Conservation (phyloP, 2,797 vertebrate species). For the Fistularia tabacaria region DNA sequence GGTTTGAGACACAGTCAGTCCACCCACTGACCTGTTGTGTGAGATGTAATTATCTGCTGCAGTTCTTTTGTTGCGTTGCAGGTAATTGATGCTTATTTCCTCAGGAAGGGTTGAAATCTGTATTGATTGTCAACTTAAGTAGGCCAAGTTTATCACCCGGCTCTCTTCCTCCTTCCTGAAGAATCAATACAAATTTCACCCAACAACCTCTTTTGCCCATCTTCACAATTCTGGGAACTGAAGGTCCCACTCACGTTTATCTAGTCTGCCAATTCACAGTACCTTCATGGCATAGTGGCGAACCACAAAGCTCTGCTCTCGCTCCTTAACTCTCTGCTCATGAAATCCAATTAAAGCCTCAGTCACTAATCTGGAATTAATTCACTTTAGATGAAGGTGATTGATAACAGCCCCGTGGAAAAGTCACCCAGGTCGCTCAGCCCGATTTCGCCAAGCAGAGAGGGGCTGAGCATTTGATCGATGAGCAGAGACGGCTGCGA, state of each 20-base stretch:
- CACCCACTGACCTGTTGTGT: constrained; percentile 69
- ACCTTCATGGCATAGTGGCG: constrained; percentile 25
- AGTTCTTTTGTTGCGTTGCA: constrained; percentile 64
- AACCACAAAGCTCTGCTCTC: constrained; percentile 39
- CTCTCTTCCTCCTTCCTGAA: constrained; percentile 70
- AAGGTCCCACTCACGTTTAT: constrained; percentile 58
- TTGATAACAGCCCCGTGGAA: constrained; percentile 61
- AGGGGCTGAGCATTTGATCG: not conserved
- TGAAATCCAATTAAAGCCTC: constrained; percentile 67
- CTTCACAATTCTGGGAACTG: constrained; percentile 64
- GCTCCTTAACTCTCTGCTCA: constrained; percentile 51
- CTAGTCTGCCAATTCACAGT: constrained; percentile 62
- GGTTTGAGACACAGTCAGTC: constrained; percentile 49
- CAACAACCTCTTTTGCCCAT: constrained; percentile 21
- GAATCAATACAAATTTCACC: constrained; percentile 87
- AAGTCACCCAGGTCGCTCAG: constrained; percentile 56
- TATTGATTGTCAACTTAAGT: constrained; percentile 86
- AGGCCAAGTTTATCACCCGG: constrained; percentile 86
- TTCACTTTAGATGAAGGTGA: constrained; percentile 70
- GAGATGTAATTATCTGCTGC: constrained; percentile 75
- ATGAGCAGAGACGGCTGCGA: too few relatives aligned
- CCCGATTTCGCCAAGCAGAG: constrained; percentile 42
- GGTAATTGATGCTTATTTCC: constrained; percentile 82
- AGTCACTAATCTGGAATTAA: constrained; percentile 70
- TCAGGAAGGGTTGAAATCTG: constrained; percentile 79